Conservation (phyloP, 2,888 invertebrate genomes). For the Bursaphelenchus okinawaensis region DNA sequence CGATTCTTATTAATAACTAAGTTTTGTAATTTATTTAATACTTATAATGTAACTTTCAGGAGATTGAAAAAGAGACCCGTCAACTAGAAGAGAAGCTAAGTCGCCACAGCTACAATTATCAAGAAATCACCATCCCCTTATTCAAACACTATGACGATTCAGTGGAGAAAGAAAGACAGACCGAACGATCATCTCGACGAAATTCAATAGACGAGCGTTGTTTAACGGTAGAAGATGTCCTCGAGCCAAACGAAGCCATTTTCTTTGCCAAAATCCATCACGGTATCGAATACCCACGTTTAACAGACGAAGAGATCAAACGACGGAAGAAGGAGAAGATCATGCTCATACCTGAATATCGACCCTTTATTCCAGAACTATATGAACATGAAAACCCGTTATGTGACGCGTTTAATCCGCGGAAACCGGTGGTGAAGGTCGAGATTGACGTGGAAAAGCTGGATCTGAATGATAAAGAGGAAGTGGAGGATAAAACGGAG, state of each 20-base stretch:
- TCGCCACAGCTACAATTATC: conserved; percentile 6
- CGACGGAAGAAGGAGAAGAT: conserved; percentile 5
- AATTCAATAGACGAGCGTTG: neutral
- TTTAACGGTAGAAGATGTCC: neutral
- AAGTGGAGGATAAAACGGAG: neutral
- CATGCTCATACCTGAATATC: neutral
- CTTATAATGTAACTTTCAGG: neutral
- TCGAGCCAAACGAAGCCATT: conserved; percentile 1
- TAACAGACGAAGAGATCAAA: neutral
- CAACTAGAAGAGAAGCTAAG: conserved; percentile 2
- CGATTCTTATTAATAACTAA: neutral
- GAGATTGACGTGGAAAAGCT: neutral
- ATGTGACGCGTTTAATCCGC: too few species aligned
- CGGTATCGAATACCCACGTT: neutral
- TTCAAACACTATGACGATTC: conserved; percentile 1
- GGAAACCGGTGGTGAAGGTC: neutral
- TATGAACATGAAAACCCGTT: neutral
- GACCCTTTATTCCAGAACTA: neutral
- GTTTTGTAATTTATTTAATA: neutral
- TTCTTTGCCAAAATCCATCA: conserved; percentile 7
- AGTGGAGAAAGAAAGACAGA: neutral
- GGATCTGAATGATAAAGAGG: neutral
- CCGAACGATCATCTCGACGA: neutral
- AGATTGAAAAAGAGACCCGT: neutral
- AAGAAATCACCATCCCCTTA: conserved; percentile 4